phyloP scores from a whole-genome alignment of 2,888 invertebrate species.

The Tetranychus truncatus region DNA sequence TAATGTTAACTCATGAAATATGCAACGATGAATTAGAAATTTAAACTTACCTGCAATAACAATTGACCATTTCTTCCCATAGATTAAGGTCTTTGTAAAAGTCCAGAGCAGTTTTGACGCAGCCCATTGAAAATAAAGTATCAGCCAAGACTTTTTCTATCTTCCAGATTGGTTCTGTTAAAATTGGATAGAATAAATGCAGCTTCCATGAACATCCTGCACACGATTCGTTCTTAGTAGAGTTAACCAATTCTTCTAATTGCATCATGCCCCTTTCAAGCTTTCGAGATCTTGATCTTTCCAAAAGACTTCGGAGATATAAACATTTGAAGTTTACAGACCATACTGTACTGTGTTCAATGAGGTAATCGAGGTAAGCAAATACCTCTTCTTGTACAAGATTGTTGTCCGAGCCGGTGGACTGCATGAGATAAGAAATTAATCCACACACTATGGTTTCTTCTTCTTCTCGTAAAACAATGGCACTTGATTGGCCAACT shows the following conservation, averaged over 20 bases:
- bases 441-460: conserved; percentile 59
- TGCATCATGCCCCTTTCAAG: conserved; percentile 74
- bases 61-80: conserved; percentile 82
- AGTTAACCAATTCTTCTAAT: conserved; percentile 44
- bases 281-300: conserved; percentile 55
- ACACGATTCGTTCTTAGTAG: conserved; percentile 39
- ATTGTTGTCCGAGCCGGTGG: conserved; percentile 53
- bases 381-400: conserved; percentile 58
- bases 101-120: conserved; percentile 64
- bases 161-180: conserved; percentile 54
- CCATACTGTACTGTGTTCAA: conserved; percentile 53
- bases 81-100: conserved; percentile 52
- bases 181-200: conserved; percentile 48
- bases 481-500: conserved; percentile 26
- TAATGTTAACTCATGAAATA: conserved; percentile 21
- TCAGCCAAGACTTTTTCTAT: conserved; percentile 58
- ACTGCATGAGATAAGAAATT: conserved; percentile 42
- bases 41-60: conserved; percentile 57
- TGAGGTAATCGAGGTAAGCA: conserved; percentile 49
- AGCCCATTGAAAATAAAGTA: conserved; percentile 56
- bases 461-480: conserved; percentile 46
- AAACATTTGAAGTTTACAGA: conserved; percentile 54
- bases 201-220: conserved; percentile 37
- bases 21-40: not conserved
- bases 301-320: conserved; percentile 53